Base-by-base conservation (phyloP, 2,888 invertebrate species). In the Mycalesis mineus region DNA sequence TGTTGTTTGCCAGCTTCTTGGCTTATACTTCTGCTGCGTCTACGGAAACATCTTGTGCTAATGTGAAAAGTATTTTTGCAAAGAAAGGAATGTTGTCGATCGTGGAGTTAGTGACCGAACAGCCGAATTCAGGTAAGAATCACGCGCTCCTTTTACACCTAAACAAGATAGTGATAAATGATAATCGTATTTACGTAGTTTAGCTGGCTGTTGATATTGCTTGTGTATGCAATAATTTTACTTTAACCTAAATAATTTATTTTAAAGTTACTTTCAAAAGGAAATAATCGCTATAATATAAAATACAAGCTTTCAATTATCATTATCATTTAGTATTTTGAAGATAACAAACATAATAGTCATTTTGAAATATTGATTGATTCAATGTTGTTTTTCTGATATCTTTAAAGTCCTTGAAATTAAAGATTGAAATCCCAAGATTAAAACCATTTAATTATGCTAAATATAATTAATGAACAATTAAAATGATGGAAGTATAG, bases 111-210 rank as follows among this genome's bases (percentile, higher is more conserved):
- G 87, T 88, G 15, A 47, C 33, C 72, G 82, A 88, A 62, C 84
- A 84, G 65, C 90, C 91, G 40, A 85, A 83, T 75, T 87, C 87
- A 84, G 91, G 91, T 91, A 74, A 88, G 88, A 76, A 79, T 77
- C 73, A 77, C 65, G 66, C 69, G 67, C 61, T 67, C 60, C 58
- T 55, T 65, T 68, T 71, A 66, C 63, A 75, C 68, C 67, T 71
- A 73, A 70, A 69, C 73, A 58, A 55, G 79, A 78, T 80, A 76
- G 72, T 74, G 73, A 71, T 73, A 72, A 72, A 73, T 70, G 75
- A 78, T 78, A 80, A 75, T 76, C 74, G 36, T 53, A 52, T 55
- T 28, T 33, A 55, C 13, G 48, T 44, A 40, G 39, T 40, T 33
- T 33, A 29, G 36, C 8, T 0, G 14, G 4, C 6, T 15, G 40